These are phyloP conservation scores for Trissolcus japonicus DNA, from an alignment of 2,888 invertebrate genomes.

Conservation along the genomic window DNA sequence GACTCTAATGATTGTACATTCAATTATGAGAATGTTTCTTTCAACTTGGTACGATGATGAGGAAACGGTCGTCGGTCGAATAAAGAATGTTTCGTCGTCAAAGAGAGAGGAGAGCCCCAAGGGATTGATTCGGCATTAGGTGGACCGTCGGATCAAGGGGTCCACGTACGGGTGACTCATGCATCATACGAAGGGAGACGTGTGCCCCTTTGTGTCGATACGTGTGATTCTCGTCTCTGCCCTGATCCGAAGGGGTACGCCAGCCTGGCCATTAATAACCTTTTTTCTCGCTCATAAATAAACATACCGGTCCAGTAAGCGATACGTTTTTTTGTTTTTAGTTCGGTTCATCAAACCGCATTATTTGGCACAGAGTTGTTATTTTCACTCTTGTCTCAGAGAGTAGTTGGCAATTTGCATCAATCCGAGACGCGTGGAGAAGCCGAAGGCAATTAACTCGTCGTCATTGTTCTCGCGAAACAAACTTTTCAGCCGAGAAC, in stretches of 20 bases:
- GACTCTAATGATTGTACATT: slow-evolving; percentile 43
- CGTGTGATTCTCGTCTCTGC: slow-evolving; percentile 52
- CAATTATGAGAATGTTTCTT: slow-evolving; percentile 51
- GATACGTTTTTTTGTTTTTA: neutral
- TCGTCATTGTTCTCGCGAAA: slow-evolving; percentile 30
- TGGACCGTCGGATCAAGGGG: slow-evolving; percentile 60
- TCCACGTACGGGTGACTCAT: slow-evolving; percentile 68
- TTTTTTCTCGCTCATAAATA: slow-evolving; percentile 21
- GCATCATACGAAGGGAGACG: slow-evolving; percentile 66
- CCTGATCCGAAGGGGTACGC: slow-evolving; percentile 46
- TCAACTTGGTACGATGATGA: slow-evolving; percentile 47
- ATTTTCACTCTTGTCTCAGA: neutral
- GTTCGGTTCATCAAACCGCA: neutral
- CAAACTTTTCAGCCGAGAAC: slow-evolving; percentile 32
- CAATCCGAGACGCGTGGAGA: neutral
- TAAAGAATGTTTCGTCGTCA: slow-evolving; percentile 46
- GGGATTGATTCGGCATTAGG: slow-evolving; percentile 56
- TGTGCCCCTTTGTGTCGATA: slow-evolving; percentile 64
- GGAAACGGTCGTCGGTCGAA: slow-evolving; percentile 40
- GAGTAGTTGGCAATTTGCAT: neutral
- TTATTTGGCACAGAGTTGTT: neutral
- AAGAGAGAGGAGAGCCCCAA: slow-evolving; percentile 56
- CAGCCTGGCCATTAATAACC: slow-evolving; percentile 30
- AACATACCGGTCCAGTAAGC: slow-evolving; percentile 16
- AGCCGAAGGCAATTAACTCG: slow-evolving; percentile 29